phyloP scores from a whole-genome alignment of 1,140 invertebrate genomes.

The Melipona quadrifasciata region DNA sequence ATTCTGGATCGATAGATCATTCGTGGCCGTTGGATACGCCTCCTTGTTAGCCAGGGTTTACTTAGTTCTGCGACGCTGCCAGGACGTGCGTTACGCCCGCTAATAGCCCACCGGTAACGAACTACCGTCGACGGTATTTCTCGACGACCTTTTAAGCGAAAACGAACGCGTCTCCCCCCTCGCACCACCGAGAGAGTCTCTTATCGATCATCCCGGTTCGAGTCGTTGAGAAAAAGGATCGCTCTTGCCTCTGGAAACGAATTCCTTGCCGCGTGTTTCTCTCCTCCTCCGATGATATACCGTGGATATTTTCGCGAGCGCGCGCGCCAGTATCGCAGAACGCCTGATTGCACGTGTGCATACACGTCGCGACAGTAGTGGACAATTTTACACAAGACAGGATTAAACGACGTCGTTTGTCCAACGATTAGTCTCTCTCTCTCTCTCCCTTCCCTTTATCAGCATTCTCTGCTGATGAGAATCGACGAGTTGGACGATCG shows the following conservation, averaged over 20 bases:
- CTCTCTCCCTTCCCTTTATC: not conserved
- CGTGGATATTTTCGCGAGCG: not conserved
- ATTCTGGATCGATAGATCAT: slow-evolving; percentile 79
- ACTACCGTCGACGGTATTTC: slow-evolving; percentile 76
- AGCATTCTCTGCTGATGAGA: not conserved
- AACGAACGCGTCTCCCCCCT: slow-evolving; percentile 63
- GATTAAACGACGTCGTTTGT: not conserved
- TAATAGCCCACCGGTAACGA: slow-evolving; percentile 79
- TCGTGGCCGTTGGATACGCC: slow-evolving; percentile 76
- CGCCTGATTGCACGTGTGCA: too few species aligned
- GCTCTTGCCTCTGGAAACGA: slow-evolving; percentile 59
- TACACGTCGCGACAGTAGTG: not conserved
- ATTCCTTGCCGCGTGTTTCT: slow-evolving; percentile 46
- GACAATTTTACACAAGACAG: not conserved
- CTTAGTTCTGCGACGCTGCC: slow-evolving; percentile 75
- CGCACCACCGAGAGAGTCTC: slow-evolving; percentile 32
- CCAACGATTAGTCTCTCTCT: not conserved
- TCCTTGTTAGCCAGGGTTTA: slow-evolving; percentile 80
- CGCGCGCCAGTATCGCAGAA: not conserved
- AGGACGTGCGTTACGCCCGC: slow-evolving; percentile 79
- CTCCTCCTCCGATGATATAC: slow-evolving; percentile 4
- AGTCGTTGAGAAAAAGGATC: slow-evolving; percentile 47
- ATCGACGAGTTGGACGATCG: not conserved
- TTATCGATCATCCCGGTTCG: slow-evolving; percentile 65
- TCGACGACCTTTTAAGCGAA: slow-evolving; percentile 66